A percentile compares a stretch with the other conserved stretches of the same genome.
phyloP scores from a whole-genome alignment of 2,888 invertebrate genomes.

The Brassicogethes aeneus region DNA sequence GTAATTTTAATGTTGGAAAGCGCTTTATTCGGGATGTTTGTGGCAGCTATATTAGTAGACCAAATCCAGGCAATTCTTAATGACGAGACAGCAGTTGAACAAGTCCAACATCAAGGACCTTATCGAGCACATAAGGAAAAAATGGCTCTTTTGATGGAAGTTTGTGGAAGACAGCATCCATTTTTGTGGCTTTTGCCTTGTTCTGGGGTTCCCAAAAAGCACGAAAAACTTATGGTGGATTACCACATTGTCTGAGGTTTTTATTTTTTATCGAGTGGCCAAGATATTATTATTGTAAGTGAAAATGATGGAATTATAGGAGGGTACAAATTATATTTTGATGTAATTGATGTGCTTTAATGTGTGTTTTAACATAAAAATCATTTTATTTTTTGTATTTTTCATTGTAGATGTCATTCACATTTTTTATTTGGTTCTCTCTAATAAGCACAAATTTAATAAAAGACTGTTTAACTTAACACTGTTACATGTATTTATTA shows the following conservation, averaged over 20 bases:
- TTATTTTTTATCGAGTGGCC: too few relatives aligned
- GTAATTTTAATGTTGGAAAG: constrained; percentile 74
- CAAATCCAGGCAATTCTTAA: constrained; percentile 75
- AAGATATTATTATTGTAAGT: too few relatives aligned
- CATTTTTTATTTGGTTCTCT: too few relatives aligned
- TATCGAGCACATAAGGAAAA: constrained; percentile 54
- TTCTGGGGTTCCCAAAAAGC: constrained; percentile 38
- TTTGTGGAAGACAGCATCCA: constrained; percentile 69
- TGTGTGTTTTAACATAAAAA: too few relatives aligned
- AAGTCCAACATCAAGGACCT: constrained; percentile 59
- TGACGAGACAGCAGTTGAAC: constrained; percentile 78
- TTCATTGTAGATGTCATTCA: too few relatives aligned
- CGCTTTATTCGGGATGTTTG: constrained; percentile 79
- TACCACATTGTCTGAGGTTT: neutral
- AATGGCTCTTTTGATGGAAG: constrained; percentile 61
- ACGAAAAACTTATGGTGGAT: constrained; percentile 16
- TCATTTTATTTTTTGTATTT: too few relatives aligned
- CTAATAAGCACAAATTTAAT: too few relatives aligned
- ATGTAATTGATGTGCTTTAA: too few relatives aligned
- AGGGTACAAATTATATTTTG: too few relatives aligned
- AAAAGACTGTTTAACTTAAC: too few relatives aligned
- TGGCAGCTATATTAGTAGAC: constrained; percentile 77
- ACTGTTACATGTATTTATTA: too few relatives aligned
- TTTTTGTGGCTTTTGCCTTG: constrained; percentile 66
- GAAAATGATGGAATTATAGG: too few relatives aligned